Evolutionary conservation across 2,113 vertebrate species (phyloP), one percentile per base, ranked within the genome.

Genomic region (Lonchura striata): DNA sequence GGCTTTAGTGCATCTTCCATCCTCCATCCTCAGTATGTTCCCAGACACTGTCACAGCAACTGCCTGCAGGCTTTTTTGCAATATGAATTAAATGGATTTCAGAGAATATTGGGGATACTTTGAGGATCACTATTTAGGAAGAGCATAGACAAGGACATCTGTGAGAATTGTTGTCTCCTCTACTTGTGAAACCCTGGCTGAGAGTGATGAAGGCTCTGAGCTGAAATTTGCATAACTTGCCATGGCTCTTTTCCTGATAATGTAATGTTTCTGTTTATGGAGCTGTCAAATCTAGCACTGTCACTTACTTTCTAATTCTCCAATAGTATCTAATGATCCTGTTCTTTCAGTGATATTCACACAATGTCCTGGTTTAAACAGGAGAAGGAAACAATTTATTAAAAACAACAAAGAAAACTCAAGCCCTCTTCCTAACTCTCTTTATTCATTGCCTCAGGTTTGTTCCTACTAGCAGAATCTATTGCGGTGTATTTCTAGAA

Each of bases 181-280:
- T 85, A 13, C 28, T 66, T 0, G 0, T 54, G 65, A 70, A 78
- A 59, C 27, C 23, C 28, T 35, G 52, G 33, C 66, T 4, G 10
- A 66, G 56, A 63, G 50, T 35, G 63, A 31, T 44, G 61, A 60
- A 74, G 69, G 39, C 25, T 74, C 53, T 59, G 47, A 18, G 8
- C 30, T 83, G 56, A 91, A 82, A 68, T 82, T 41, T 89, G 47
- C 77, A 79, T 49, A 68, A 52, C 13, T 63, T 84, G 15, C 33
- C 27, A 33, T 7, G 10, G 35, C 27, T 19, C 24, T 84, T 84
- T 89, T 59, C 56, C 60, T 71, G 60, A 28, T 63, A 56, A 71
- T 46, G 19, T 49, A 86, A 76, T 25, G 7, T 70, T 86, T 81
- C 54, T 81, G 11, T 92, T 88, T 63, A 41, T 42, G 37, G 33